Evolutionary conservation across 1,140 invertebrate genomes (phyloP).

Genomic region (Chelonus insularis): DNA sequence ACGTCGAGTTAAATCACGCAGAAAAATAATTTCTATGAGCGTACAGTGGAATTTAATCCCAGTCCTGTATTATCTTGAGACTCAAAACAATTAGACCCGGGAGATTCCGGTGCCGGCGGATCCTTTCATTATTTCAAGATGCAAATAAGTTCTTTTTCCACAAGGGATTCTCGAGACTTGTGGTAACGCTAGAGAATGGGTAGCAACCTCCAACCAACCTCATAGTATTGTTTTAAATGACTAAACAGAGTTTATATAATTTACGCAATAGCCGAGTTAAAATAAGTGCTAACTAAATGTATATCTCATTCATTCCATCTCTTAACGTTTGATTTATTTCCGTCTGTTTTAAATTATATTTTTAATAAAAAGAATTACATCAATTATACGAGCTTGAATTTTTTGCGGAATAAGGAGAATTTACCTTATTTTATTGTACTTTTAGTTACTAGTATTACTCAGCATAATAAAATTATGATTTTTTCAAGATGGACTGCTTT

Average conservation of each 20-base stretch:
- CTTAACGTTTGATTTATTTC: too few relatives aligned
- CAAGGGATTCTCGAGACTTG: background rate
- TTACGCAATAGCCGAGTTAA: background rate
- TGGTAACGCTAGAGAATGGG: background rate
- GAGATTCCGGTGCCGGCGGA: background rate
- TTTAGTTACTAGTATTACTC: too few relatives aligned
- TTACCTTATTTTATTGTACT: too few relatives aligned
- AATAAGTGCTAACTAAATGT: too few relatives aligned
- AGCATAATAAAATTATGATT: too few relatives aligned
- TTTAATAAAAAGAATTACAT: too few relatives aligned
- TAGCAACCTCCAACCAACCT: background rate
- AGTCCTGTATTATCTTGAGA: background rate
- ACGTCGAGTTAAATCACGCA: background rate
- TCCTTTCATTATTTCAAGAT: constrained; percentile 15
- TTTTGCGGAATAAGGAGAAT: too few relatives aligned
- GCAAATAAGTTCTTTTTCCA: constrained; percentile 18
- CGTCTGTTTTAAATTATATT: too few relatives aligned
- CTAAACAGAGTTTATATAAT: background rate
- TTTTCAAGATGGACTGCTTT: too few relatives aligned
- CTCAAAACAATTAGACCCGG: constrained; percentile 1
- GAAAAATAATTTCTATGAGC: background rate
- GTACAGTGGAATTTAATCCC: background rate
- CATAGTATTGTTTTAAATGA: background rate
- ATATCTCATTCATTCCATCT: too few relatives aligned
- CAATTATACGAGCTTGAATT: too few relatives aligned